Percentiles rank a stretch among this genome's conserved stretches.
These are phyloP conservation scores for Bubo bubo DNA, from an alignment of 2,113 vertebrate genomes.

Conservation along the genomic window DNA sequence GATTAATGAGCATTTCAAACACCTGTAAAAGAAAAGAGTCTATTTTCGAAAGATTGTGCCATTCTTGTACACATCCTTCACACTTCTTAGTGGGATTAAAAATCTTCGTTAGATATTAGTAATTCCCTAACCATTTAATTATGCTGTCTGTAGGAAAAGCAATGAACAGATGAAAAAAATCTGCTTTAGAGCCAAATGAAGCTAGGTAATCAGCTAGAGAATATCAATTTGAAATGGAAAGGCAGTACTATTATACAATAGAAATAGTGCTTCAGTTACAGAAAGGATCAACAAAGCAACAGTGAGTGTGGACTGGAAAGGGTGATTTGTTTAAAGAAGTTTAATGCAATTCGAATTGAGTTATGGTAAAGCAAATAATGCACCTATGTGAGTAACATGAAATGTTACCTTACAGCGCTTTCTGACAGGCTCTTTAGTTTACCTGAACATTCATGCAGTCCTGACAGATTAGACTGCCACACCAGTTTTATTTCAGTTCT, in stretches of 20 bases:
- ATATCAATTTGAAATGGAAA: neutral
- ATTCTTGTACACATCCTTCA: neutral
- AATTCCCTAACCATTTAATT: neutral
- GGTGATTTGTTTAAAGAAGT: neutral
- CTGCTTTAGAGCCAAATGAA: neutral
- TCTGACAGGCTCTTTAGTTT: neutral
- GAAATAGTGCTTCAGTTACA: neutral
- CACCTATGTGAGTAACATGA: neutral
- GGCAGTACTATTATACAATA: neutral
- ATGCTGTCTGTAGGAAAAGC: neutral
- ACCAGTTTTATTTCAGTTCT: neutral
- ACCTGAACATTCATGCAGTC: neutral
- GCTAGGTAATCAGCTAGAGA: neutral
- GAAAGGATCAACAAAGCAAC: neutral
- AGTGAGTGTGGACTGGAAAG: neutral
- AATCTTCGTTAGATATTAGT: neutral
- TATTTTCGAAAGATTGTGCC: neutral
- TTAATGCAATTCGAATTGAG: neutral
- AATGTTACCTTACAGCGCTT: neutral
- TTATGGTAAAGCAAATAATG: neutral
- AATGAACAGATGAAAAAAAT: neutral
- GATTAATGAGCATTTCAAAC: constrained; percentile 94
- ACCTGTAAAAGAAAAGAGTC: constrained; percentile 72
- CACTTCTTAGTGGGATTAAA: neutral
- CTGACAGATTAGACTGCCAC: neutral